A percentile compares a stretch with the other conserved stretches of the same genome.
phyloP scores from a whole-genome alignment of 2,797 vertebrate species.

The Sternotherus odoratus region DNA sequence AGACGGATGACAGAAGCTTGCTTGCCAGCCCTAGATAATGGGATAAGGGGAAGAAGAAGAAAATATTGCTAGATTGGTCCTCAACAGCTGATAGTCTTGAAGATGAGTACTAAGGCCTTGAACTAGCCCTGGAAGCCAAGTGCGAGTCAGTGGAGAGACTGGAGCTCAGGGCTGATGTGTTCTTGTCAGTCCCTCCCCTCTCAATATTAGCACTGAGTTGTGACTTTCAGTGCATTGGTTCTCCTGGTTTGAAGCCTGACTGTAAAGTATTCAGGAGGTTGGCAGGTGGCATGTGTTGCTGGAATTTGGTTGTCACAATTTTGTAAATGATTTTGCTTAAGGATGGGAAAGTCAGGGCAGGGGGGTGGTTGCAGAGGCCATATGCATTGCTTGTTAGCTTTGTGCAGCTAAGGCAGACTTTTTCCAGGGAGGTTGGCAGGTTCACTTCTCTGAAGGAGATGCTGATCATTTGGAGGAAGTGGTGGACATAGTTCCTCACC shows the following conservation, averaged over 20 bases:
- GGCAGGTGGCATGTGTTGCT: not conserved
- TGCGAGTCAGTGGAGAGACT: accelerated
- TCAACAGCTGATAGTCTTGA: too few species aligned
- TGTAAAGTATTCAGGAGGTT: not conserved
- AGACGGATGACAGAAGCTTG: too few species aligned
- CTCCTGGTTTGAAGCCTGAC: not conserved
- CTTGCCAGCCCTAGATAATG: too few species aligned
- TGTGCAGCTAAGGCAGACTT: slow-evolving; percentile 1
- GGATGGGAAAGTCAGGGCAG: not conserved
- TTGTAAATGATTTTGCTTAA: not conserved
- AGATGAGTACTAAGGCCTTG: not conserved
- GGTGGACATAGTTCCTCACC: accelerated
- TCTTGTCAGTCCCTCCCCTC: accelerated
- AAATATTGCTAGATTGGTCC: too few species aligned
- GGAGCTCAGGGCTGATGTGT: accelerated
- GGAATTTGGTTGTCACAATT: not conserved
- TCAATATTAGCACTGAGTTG: not conserved
- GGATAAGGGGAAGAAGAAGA: too few species aligned
- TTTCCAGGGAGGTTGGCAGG: not conserved
- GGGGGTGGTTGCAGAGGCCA: not conserved
- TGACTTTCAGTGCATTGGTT: not conserved
- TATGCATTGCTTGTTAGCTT: not conserved
- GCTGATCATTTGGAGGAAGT: not conserved
- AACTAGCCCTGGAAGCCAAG: accelerated
- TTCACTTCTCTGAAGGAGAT: not conserved